A percentile compares a stretch with the other conserved stretches of the same genome.
Evolutionary conservation across 30 jellyfish, hydroid and myxozoan genomes (phyloP).

Genomic region (Haliclystus octoradiatus): DNA sequence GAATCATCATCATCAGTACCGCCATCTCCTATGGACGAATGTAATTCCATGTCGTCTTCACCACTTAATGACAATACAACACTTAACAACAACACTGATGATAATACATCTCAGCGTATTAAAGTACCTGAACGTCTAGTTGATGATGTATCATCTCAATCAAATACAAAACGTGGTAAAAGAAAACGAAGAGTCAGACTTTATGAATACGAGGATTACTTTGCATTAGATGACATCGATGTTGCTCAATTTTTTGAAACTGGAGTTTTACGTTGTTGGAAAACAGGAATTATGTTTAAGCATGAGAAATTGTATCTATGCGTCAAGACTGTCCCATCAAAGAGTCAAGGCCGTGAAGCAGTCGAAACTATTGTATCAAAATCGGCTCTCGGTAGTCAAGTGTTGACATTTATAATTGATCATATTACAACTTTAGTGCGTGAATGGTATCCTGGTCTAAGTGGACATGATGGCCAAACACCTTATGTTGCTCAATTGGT

Average conservation of each 20-base stretch:
- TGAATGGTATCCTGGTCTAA: conserved; percentile 89
- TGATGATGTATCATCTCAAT: background rate
- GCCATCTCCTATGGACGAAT: background rate
- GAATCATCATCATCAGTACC: background rate
- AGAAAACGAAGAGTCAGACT: background rate
- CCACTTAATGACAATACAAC: background rate
- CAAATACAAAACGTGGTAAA: background rate
- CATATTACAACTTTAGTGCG: conserved; percentile 75
- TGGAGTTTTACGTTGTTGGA: conserved; percentile 61
- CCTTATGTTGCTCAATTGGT: conserved; percentile 33
- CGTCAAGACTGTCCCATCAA: conserved; percentile 12
- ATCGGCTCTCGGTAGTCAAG: conserved; percentile 62
- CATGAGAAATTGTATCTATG: conserved; percentile 64
- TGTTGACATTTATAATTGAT: conserved; percentile 62
- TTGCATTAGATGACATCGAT: background rate
- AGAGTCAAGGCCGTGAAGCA: conserved; percentile 19
- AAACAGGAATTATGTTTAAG: conserved; percentile 56
- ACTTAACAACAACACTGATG: background rate
- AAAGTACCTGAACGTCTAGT: background rate
- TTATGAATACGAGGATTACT: background rate
- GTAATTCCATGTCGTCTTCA: background rate
- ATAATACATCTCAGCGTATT: background rate
- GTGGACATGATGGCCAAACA: conserved; percentile 60
- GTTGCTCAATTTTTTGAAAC: conserved; percentile 34
- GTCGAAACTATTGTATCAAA: conserved; percentile 65